Evolutionary conservation across 1,140 invertebrate genomes (phyloP), one percentile per base, ranked within the genome.

Genomic region (Drosophila watanabei): DNA sequence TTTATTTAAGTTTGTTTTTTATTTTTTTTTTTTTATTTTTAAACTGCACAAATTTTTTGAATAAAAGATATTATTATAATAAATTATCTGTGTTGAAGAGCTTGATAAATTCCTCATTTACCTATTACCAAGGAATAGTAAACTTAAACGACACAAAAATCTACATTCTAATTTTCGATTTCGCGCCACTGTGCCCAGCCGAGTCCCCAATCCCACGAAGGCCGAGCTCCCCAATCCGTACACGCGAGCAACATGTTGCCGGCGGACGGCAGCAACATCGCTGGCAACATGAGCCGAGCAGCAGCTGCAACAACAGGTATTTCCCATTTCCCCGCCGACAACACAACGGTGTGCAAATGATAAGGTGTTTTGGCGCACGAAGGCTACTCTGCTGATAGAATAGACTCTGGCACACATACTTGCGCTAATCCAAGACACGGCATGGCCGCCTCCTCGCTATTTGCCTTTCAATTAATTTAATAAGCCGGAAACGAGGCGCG

Each of bases 391-490:
- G 39, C 46, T 54, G 64, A 71, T 64, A 64, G 41, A 63, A 56
- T 37, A 56, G 58, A 68, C 43, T 33, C 54, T n/a, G 30, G 43
- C 37, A 56, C 52, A 56, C 52, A 56, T 37, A 56, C 10, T 37
- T 33, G 18, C 8, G 24, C 52, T 82, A 65, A 87, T 82, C 85
- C 69, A 78, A 66, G 46, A 43, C 35, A 65, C 20, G 30, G 49
- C 63, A 69, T 33, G 24, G 49, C 66, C 66, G 43, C 43, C 64
- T 64, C 60, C 61, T 48, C 13, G 18, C 13, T 30, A 49, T 54
- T 81, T 81, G 60, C 49, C 66, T 58, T 64, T 89, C 72, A 89
- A 89, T 89, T 89, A 88, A 89, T 89, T 89, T 66, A 89, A 85
- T 83, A 80, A 78, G 51, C 45, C 33, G n/a, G 54, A 46, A 82